phyloP scores from a whole-genome alignment of 2,888 invertebrate genomes.

The Drosophila neonasuta region DNA sequence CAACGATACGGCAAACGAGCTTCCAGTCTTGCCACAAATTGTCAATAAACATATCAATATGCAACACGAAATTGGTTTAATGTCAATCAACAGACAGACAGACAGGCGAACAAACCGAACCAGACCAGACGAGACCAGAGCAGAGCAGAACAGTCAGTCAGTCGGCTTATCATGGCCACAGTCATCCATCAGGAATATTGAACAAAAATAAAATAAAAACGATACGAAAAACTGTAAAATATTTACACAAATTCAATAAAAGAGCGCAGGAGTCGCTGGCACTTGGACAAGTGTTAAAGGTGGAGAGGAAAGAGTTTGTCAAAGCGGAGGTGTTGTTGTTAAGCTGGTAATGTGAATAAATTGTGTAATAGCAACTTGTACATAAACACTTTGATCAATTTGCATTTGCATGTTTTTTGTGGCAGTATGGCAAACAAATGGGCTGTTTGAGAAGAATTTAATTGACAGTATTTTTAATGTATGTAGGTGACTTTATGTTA shows the following conservation, averaged over 20 bases:
- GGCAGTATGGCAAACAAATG: neutral
- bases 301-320: neutral
- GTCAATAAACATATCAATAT: slow-evolving; percentile 73
- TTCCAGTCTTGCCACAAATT: slow-evolving; percentile 53
- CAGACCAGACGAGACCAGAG: neutral
- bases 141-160: slow-evolving; percentile 13
- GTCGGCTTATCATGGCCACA: slow-evolving; percentile 48
- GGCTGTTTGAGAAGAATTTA: neutral
- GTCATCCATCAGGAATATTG: slow-evolving; percentile 51
- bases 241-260: slow-evolving; percentile 54
- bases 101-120: neutral
- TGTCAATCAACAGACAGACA: slow-evolving; percentile 64
- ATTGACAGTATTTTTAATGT: neutral
- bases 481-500: too few species aligned
- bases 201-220: slow-evolving; percentile 13
- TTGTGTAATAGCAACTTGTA: slow-evolving; percentile 42
- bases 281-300: neutral
- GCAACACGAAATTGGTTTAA: slow-evolving; percentile 67
- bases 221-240: slow-evolving; percentile 33
- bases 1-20: slow-evolving; percentile 15
- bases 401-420: neutral
- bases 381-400: slow-evolving; percentile 32
- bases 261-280: neutral
- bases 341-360: slow-evolving; percentile 18
- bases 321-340: neutral